Evolutionary conservation across 53 echinoderm and acorn worm genomes (phyloP), one percentile per base, ranked within the genome.

Genomic region (Hippasteria phrygiana): DNA sequence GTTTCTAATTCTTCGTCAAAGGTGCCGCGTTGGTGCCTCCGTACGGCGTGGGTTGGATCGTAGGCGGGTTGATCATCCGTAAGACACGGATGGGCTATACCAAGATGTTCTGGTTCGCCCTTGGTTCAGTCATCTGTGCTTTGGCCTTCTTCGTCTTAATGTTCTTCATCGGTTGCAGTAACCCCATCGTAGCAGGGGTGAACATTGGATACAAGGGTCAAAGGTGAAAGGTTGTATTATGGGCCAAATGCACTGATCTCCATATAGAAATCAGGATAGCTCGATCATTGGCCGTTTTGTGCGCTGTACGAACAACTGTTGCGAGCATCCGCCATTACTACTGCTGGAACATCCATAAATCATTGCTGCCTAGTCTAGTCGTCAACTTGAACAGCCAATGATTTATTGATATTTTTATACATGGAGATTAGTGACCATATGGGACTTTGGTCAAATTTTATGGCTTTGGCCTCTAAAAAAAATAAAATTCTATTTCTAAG

Each of bases 151-250:
- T 37, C 13, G 7, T 69, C 35, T 33, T 50, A 37, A 35, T 47
- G 24, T 48, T 85, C 53, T 85, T 85, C 47, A 22, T 85, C 2
- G 85, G 85, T 13, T 85, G 85, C 85, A 35, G 0, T n/a, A 71
- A 85, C 53, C 85, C 85, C 3, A n/a, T 33, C 0, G 53, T 85
- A 47, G 85, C 71, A 47, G 85, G 85, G 16, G 85, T 85, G 64
- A 85, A 26, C 35, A 47, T 69, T n/a, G 85, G 70, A 22, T 69
- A 85, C 85, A 2, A 26, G 51, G 53, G 85, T 71, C 71, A 85
- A 69, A 85, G 85, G 85, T 85, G 43, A 69, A 65, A 74, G 12
- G 74, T 74, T 28, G 16, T 43, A 32, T 67, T 20, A 35, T 35
- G 4, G 12, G 18, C 1, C 38, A 7, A 18, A 40, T 26, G 38